phyloP scores from a whole-genome alignment of 2,113 vertebrate genomes.

The Rhodinocichla rosea region DNA sequence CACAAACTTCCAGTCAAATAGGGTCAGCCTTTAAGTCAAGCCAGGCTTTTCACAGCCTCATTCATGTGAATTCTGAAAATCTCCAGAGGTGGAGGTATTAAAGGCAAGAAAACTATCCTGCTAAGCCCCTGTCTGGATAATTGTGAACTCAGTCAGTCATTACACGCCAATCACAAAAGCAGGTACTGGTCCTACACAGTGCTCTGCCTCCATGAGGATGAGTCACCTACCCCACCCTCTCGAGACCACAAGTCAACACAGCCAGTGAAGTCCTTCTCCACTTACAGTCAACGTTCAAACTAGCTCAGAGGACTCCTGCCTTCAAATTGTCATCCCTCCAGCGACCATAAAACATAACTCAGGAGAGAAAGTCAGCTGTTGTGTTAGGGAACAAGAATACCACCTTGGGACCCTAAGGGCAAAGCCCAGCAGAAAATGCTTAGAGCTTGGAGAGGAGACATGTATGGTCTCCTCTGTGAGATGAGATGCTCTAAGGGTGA shows the following conservation, averaged over 20 bases:
- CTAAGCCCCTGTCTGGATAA: background rate
- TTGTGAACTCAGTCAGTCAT: background rate
- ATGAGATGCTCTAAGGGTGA: background rate
- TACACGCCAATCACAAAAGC: background rate
- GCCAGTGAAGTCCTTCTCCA: background rate
- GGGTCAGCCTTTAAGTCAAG: background rate
- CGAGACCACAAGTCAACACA: background rate
- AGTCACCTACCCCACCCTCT: background rate
- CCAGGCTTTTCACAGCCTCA: background rate
- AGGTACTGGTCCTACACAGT: background rate
- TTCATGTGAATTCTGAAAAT: background rate
- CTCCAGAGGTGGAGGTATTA: background rate
- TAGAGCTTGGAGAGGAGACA: background rate
- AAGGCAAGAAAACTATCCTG: background rate
- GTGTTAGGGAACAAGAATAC: background rate
- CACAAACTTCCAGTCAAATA: background rate
- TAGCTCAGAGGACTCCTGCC: background rate
- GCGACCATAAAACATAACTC: background rate
- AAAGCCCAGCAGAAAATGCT: background rate
- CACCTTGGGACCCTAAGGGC: background rate
- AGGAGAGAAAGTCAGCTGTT: background rate
- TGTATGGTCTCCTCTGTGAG: background rate
- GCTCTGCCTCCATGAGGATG: background rate
- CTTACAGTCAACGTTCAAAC: background rate
- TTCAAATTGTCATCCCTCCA: background rate